Evolutionary conservation across 2,113 vertebrate species (phyloP).

Genomic region (Epinephelus moara): DNA sequence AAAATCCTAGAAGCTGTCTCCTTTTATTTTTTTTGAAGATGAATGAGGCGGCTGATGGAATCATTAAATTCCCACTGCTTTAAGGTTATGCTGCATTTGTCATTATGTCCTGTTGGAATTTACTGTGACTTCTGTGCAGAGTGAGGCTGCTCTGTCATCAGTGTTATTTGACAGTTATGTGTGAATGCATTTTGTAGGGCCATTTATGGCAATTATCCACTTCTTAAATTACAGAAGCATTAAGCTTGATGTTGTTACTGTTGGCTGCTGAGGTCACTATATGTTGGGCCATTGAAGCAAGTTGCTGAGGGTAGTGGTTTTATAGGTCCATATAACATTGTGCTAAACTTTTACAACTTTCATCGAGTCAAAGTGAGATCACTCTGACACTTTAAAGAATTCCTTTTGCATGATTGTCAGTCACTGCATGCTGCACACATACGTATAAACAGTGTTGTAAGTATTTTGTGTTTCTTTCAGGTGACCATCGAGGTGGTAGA

Average conservation of each 20-base stretch:
- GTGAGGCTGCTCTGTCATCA: background rate
- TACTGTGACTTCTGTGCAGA: background rate
- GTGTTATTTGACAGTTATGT: slow-evolving; percentile 5
- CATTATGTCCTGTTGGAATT: background rate
- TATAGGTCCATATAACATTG: background rate
- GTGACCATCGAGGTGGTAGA: slow-evolving; percentile 91
- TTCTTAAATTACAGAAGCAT: background rate
- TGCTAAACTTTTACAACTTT: background rate
- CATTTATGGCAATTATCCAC: slow-evolving; percentile 6
- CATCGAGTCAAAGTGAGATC: background rate
- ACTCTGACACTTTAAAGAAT: too few species aligned
- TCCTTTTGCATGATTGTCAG: too few species aligned
- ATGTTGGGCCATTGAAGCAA: background rate
- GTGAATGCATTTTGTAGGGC: background rate
- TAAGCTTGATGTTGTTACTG: background rate
- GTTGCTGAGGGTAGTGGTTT: background rate
- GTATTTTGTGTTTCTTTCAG: slow-evolving; percentile 70
- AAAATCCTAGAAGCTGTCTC: too few species aligned
- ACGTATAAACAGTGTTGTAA: too few species aligned
- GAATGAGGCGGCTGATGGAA: too few species aligned
- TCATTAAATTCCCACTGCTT: too few species aligned
- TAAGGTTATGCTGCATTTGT: too few species aligned
- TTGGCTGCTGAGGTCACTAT: background rate
- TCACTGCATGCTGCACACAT: too few species aligned
- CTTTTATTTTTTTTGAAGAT: too few species aligned